These are phyloP conservation scores for Copidosoma floridanum DNA, from an alignment of 1,140 invertebrate genomes.

Conservation along the genomic window DNA sequence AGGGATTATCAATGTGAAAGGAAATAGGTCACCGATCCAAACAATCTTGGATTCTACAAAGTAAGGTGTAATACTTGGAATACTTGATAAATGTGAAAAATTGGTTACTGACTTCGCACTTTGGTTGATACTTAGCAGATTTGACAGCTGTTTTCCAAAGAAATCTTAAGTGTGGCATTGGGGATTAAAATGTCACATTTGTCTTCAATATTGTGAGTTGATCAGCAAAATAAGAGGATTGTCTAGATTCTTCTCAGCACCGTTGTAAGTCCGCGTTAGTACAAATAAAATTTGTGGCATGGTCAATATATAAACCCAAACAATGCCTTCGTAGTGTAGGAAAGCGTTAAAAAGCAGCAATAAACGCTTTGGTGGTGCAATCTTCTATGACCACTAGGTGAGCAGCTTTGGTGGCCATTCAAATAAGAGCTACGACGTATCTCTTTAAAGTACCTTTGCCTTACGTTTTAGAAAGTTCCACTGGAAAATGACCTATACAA, in stretches of 20 bases:
- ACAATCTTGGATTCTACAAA: slow-evolving; percentile 20
- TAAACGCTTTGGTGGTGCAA: slow-evolving; percentile 38
- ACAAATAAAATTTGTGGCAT: slow-evolving; percentile 34
- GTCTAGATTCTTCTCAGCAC: neutral
- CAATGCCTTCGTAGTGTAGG: slow-evolving; percentile 34
- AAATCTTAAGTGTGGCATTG: slow-evolving; percentile 14
- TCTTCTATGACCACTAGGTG: slow-evolving; percentile 43
- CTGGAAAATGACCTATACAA: slow-evolving; percentile 39
- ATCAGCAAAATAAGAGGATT: no score
- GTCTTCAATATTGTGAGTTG: neutral
- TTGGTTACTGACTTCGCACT: no score
- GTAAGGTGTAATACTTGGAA: no score
- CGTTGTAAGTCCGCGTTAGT: slow-evolving; percentile 18
- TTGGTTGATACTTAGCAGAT: no score
- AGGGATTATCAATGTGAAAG: slow-evolving; percentile 12
- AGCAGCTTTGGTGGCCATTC: slow-evolving; percentile 35
- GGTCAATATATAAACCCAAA: slow-evolving; percentile 37
- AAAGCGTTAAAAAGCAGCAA: slow-evolving; percentile 43
- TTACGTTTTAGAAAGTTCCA: slow-evolving; percentile 22
- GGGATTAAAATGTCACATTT: neutral
- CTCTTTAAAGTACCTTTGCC: slow-evolving; percentile 28
- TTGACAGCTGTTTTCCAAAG: slow-evolving; percentile 31
- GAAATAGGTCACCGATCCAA: slow-evolving; percentile 6
- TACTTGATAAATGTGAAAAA: no score
- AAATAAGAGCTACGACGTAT: slow-evolving; percentile 35